Evolutionary conservation across 1,140 invertebrate species (phyloP).

Genomic region (Drosophila mojavensis): DNA sequence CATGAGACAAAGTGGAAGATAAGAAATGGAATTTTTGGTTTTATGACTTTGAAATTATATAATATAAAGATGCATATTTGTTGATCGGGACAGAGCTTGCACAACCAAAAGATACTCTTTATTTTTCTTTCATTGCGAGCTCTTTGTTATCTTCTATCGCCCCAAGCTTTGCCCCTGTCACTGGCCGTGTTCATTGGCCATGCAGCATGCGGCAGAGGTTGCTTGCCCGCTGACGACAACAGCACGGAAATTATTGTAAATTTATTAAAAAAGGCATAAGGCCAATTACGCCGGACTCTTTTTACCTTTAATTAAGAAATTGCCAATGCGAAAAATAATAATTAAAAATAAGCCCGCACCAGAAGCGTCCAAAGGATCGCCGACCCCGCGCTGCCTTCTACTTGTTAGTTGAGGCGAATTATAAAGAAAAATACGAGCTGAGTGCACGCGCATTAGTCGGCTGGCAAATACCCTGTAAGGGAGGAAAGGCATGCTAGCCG

Average conservation of each 20-base stretch:
- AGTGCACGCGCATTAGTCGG: neutral
- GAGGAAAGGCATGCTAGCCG: too few relatives aligned
- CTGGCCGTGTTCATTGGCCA: neutral
- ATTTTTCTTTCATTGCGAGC: too few relatives aligned
- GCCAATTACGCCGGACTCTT: conserved; percentile 58
- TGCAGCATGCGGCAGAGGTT: neutral
- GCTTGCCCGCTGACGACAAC: conserved; percentile 3
- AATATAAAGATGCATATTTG: too few relatives aligned
- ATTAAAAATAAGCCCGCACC: conserved; percentile 71
- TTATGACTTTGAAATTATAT: too few relatives aligned
- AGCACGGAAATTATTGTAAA: conserved; percentile 68
- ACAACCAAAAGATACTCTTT: too few relatives aligned
- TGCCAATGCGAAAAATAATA: conserved; percentile 79
- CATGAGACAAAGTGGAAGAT: too few relatives aligned
- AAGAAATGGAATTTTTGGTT: too few relatives aligned
- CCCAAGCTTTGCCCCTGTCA: neutral
- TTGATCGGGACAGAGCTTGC: too few relatives aligned
- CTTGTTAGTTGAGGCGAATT: conserved; percentile 47
- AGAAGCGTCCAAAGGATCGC: conserved; percentile 53
- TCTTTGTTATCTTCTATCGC: too few relatives aligned
- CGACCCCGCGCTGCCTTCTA: neutral
- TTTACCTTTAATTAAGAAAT: conserved; percentile 73
- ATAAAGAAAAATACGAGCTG: conserved; percentile 23
- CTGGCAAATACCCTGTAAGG: neutral
- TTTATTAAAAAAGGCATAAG: conserved; percentile 72